Conservation (phyloP, 1,140 invertebrate species). For the Asobara japonica region DNA sequence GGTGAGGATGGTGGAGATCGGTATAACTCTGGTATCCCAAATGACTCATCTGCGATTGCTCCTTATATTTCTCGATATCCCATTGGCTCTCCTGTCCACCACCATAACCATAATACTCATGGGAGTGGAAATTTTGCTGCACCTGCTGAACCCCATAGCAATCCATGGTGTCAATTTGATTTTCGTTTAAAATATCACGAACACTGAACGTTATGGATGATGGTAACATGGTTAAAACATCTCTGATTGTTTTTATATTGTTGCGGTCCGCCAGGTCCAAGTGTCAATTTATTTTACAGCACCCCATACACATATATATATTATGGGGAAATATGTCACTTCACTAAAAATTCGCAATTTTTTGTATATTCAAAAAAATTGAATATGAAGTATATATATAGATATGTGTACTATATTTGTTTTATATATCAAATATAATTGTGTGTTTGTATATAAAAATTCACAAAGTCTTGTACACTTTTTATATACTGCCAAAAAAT, state of each 20-base stretch:
- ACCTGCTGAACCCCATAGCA: conserved; percentile 53
- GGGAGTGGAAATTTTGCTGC: conserved; percentile 38
- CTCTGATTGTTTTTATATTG: conserved; percentile 23
- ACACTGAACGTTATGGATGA: conserved; percentile 72
- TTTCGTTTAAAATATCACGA: conserved; percentile 75
- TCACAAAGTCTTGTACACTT: too few species aligned
- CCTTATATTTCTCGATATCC: conserved; percentile 60
- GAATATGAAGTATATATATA: too few species aligned
- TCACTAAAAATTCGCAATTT: too few species aligned
- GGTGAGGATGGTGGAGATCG: conserved; percentile 57
- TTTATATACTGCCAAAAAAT: too few species aligned
- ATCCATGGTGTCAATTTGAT: conserved; percentile 60
- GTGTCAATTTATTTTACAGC: too few species aligned
- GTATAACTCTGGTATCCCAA: conserved; percentile 51
- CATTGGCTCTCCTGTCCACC: conserved; percentile 53
- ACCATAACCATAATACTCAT: conserved; percentile 59
- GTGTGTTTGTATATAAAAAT: too few species aligned
- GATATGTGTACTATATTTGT: too few species aligned
- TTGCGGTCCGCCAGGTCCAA: background rate
- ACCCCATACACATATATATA: too few species aligned
- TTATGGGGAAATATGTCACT: too few species aligned
- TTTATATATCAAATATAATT: too few species aligned
- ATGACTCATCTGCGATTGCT: conserved; percentile 44
- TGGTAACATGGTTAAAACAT: conserved; percentile 59
- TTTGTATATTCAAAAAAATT: too few species aligned